Evolutionary conservation across 2,797 vertebrate genomes (phyloP), one percentile per base, ranked within the genome.

Genomic region (Peromyscus eremicus): DNA sequence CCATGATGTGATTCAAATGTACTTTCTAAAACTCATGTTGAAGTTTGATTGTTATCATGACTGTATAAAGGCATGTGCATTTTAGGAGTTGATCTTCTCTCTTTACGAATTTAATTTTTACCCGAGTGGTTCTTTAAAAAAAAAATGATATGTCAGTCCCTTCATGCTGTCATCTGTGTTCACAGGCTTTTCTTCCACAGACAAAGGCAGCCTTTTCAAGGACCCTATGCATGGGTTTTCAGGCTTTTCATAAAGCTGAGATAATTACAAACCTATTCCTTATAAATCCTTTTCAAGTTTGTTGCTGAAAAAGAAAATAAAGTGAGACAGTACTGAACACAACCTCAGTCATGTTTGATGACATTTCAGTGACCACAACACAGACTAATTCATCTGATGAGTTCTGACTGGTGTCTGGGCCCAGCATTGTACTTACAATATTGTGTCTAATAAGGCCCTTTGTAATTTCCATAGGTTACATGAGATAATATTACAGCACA

Each of bases 221-320:
- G 9, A 32, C 5, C 11, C 3, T n/a, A 19, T 25, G 11, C 2
- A 6, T 14, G 34, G 34, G 5, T 0, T 71, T 52, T n/a, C 19
- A 46, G 52, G 12, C 2, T 12, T 25, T 87, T 27, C 25, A 73
- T 23, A 57, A 37, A 21, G 9, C 0, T n/a, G 17, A 70, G 40
- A 12, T 46, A 70, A 17, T 66, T 86, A 52, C 52, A 55, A 4
- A 27, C 11, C 25, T 32, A 88, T 73, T 43, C 52, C 40, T 75
- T 57, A 34, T 75, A 43, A 75, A 32, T 1, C 5, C 8, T 37
- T 37, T 17, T 73, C n/a, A 37, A 27, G 0, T 55, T 73, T 87
- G 12, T 3, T 29, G 9, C 6, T 75, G 21, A 75, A 60, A 14
- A 9, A 40, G 17, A 73, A 88, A 29, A 75, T 57, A n/a, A 19